Evolutionary conservation across 2,888 invertebrate species (phyloP).

Genomic region (Leucoptera coffeella): DNA sequence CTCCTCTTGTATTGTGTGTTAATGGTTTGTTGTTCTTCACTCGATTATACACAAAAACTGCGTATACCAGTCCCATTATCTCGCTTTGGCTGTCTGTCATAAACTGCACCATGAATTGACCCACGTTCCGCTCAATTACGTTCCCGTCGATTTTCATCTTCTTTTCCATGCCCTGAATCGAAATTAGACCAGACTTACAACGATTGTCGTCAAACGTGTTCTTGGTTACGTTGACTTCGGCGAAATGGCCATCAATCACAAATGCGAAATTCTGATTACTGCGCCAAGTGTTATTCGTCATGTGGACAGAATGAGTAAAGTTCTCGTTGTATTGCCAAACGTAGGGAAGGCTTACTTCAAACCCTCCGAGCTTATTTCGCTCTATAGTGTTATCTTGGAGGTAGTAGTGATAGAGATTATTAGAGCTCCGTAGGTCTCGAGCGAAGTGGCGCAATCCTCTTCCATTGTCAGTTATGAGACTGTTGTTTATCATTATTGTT

Average conservation of each 20-base stretch:
- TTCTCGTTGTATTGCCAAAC: conserved; percentile 95
- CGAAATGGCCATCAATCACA: conserved; percentile 88
- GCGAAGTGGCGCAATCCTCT: conserved; percentile 85
- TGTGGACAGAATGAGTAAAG: conserved; percentile 83
- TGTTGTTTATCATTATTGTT: conserved; percentile 81
- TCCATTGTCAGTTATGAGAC: conserved; percentile 80
- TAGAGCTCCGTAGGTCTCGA: conserved; percentile 89
- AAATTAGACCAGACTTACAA: conserved; percentile 74
- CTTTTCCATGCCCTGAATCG: conserved; percentile 94
- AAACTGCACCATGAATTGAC: conserved; percentile 80
- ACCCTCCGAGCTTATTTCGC: conserved; percentile 79
- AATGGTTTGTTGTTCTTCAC: conserved; percentile 63
- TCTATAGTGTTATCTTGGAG: conserved; percentile 82
- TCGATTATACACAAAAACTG: conserved; percentile 71
- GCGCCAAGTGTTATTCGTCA: conserved; percentile 83
- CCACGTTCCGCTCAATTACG: conserved; percentile 71
- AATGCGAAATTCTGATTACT: conserved; percentile 81
- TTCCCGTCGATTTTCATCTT: conserved; percentile 80
- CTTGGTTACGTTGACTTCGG: conserved; percentile 78
- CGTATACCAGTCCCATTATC: conserved; percentile 78
- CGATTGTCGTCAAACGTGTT: conserved; percentile 81
- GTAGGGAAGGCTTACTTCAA: conserved; percentile 84
- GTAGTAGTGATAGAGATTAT: conserved; percentile 94
- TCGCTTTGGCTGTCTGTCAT: conserved; percentile 89
- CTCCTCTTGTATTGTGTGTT: conserved; percentile 19